phyloP scores from a whole-genome alignment of 2,888 invertebrate species.

The Synanthedon formicaeformis region DNA sequence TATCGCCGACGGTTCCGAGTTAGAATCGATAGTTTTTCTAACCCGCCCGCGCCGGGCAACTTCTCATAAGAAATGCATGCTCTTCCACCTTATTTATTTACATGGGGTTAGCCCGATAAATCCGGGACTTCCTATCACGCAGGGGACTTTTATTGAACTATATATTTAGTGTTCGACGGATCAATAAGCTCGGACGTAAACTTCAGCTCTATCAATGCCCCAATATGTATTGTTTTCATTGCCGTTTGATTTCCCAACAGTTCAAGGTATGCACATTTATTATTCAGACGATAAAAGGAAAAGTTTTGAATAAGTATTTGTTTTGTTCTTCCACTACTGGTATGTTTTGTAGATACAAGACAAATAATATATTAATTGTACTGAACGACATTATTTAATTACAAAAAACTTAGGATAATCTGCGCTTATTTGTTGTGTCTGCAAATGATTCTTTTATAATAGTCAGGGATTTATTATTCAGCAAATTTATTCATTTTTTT shows the following conservation, averaged over 20 bases:
- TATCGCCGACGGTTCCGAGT: neutral
- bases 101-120: constrained; percentile 67
- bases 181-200: constrained; percentile 50
- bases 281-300: neutral
- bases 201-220: constrained; percentile 26
- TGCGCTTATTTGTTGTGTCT: too few species aligned
- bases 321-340: neutral
- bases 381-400: too few species aligned
- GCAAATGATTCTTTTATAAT: too few species aligned
- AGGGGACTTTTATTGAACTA: constrained; percentile 66
- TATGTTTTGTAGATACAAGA: constrained; percentile 3
- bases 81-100: constrained; percentile 65
- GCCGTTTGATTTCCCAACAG: constrained; percentile 7
- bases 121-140: constrained; percentile 55
- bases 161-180: constrained; percentile 61
- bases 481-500: too few species aligned
- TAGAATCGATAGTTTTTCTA: constrained; percentile 51
- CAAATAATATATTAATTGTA: neutral
- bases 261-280: neutral
- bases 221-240: constrained; percentile 13
- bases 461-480: too few species aligned
- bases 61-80: constrained; percentile 66
- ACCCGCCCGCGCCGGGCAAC: constrained; percentile 33
- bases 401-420: too few species aligned
- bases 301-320: neutral